A percentile compares a stretch with the other conserved stretches of the same genome.
Evolutionary conservation across 2,113 vertebrate species (phyloP).

Genomic region (Nibea coibor): DNA sequence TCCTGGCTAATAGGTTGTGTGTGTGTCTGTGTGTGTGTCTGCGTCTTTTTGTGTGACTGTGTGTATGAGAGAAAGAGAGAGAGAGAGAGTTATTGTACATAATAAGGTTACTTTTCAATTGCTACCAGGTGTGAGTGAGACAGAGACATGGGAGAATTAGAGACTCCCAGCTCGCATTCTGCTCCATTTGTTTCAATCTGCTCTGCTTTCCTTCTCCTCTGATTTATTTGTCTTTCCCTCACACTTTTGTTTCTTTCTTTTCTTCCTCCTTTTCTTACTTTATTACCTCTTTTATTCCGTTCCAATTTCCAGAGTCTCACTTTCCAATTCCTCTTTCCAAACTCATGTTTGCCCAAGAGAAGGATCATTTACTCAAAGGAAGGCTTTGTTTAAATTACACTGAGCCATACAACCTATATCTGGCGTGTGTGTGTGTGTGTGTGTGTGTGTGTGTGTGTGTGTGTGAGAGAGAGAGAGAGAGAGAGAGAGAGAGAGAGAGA

Average conservation of each 20-base stretch:
- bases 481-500: not conserved
- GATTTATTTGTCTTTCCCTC: constrained; percentile 51
- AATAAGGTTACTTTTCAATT: constrained; percentile 71
- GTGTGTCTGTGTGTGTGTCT: not conserved
- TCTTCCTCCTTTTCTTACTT: not conserved
- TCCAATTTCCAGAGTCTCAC: constrained; percentile 26
- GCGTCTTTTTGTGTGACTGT: not conserved
- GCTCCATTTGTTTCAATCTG: constrained; percentile 63
- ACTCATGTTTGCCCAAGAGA: constrained; percentile 23
- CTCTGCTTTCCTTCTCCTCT: constrained; percentile 21
- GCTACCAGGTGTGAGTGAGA: constrained; percentile 68
- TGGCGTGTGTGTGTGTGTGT: not conserved
- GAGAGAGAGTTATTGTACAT: constrained; percentile 41
- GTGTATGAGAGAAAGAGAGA: not conserved
- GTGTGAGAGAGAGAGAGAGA: not conserved
- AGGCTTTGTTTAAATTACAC: constrained; percentile 34
- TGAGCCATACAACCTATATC: constrained; percentile 19
- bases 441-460: too few species aligned
- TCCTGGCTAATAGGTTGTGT: constrained; percentile 48
- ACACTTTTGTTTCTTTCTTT: constrained; percentile 19
- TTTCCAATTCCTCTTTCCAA: constrained; percentile 23
- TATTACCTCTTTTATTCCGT: constrained; percentile 17
- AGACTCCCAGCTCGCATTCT: constrained; percentile 48
- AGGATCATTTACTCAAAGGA: constrained; percentile 34
- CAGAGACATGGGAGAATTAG: constrained; percentile 48